Base-by-base conservation (phyloP, 2,113 vertebrate genomes). In the Bostrychus sinensis region DNA sequence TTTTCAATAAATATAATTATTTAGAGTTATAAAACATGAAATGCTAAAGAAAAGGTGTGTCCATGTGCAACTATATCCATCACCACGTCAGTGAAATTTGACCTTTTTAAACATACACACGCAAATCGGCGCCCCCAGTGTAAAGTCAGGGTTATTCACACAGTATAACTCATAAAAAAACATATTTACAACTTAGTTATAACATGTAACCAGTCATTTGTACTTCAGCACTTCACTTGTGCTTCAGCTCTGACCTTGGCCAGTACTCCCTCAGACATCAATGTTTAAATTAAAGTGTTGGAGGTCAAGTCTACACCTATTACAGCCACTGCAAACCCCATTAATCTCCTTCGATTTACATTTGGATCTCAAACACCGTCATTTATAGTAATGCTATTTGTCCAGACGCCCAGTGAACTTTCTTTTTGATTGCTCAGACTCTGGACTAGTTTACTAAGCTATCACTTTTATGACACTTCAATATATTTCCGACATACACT, bases 401-500 rank as follows among this genome's bases (percentile, higher is more conserved):
- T 17, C 19, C 2, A 34, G 7, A 34, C 36, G 42, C 50, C 2
- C 25, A 20, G n/a, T 70, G 46, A 81, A 70, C 53, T 70, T 70
- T 43, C 53, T 14, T 23, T 32, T 20, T 54, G 38, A 57, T 42
- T 62, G 34, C 16, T 48, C 57, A 14, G 32, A 20, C 34, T 8
- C 25, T 46, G 3, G 51, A 14, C n/a, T n/a, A 8, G 50, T 61
- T 81, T 72, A 64, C 50, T 43, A 51, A 56, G 23, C 30, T n/a
- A 13, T 32, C 36, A 14, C 9, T 30, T 25, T 25, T 73, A 19
- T 7, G 5, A n/a, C 5, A 43, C 53, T 42, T 63, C 28, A 74
- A 50, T 70, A 62, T 70, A 55, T 67, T 57, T 58, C 43, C 22
- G 36, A 56, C 41, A 64, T 43, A 37, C 7, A 59, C 28, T 45